These are phyloP conservation scores for Andinoacara biseriatus DNA, from an alignment of 2,113 vertebrate species.

Conservation along the genomic window DNA sequence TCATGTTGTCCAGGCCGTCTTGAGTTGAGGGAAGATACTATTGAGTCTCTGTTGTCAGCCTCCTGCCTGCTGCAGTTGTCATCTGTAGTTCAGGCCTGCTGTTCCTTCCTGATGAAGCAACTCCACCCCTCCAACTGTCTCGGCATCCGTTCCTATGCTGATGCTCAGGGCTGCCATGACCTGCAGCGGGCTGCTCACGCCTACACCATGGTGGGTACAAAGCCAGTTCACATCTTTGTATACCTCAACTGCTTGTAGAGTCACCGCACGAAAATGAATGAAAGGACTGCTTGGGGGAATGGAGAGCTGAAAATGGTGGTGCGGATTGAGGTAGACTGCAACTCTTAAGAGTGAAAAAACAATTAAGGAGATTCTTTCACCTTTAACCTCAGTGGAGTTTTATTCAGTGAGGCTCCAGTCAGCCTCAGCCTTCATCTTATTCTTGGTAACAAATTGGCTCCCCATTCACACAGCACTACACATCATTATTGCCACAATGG, in stretches of 20 bases:
- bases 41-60: constrained; percentile 94
- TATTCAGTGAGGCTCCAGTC: neutral
- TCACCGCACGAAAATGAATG: neutral
- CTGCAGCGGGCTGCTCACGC: constrained; percentile 95
- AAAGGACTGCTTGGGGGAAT: neutral
- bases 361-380: neutral
- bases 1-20: constrained; percentile 85
- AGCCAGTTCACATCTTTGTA: neutral
- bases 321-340: neutral
- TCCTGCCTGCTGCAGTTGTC: constrained; percentile 96
- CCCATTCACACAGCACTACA: constrained; percentile 32
- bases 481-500: constrained; percentile 44
- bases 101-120: constrained; percentile 96
- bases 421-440: constrained; percentile 13
- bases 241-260: neutral
- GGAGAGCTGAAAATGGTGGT: neutral
- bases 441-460: constrained; percentile 46
- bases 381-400: neutral
- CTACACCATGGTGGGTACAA: constrained; percentile 92
- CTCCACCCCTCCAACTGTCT: constrained; percentile 99
- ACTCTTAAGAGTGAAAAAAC: neutral
- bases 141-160: constrained; percentile 95
- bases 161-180: constrained; percentile 94
- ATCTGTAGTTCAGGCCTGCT: constrained; percentile 95
- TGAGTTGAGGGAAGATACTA: constrained; percentile 96